These are phyloP conservation scores for Mesocricetus auratus DNA, from an alignment of 2,113 vertebrate genomes.

Conservation along the genomic window DNA sequence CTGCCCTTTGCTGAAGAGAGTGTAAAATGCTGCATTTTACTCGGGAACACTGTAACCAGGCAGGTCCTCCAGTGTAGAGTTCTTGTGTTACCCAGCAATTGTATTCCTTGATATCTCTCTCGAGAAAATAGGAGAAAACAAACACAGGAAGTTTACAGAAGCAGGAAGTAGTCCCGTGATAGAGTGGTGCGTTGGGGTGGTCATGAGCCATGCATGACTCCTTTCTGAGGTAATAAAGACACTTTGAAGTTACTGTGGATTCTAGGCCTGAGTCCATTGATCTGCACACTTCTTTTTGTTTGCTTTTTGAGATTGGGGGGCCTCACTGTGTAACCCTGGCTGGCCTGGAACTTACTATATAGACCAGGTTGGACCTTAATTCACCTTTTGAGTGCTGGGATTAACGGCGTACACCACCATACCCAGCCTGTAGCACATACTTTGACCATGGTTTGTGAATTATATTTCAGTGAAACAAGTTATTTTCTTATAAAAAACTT, in stretches of 20 bases:
- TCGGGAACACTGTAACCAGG: not conserved
- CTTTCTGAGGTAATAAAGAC: not conserved
- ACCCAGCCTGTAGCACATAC: too few relatives aligned
- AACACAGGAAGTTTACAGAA: constrained; percentile 38
- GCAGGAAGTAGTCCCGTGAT: not conserved
- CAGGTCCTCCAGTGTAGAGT: not conserved
- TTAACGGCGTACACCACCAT: not conserved
- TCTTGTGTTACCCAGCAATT: not conserved
- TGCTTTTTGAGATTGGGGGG: not conserved
- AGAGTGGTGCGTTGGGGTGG: not conserved
- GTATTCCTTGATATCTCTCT: not conserved
- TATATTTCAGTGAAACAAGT: not conserved
- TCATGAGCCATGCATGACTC: not conserved
- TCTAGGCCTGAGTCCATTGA: not conserved
- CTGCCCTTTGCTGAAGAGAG: not conserved
- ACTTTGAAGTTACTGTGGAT: not conserved
- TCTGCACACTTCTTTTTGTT: not conserved
- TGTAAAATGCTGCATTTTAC: not conserved
- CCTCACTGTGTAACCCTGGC: not conserved
- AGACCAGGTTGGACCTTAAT: not conserved
- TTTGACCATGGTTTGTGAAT: not conserved
- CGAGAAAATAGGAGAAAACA: constrained; percentile 34
- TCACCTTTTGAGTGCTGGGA: not conserved
- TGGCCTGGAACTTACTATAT: not conserved
- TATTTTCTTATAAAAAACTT: not conserved